Evolutionary conservation across 1,140 invertebrate genomes (phyloP), one percentile per base, ranked within the genome.

Genomic region (Sminthurinus signatus): DNA sequence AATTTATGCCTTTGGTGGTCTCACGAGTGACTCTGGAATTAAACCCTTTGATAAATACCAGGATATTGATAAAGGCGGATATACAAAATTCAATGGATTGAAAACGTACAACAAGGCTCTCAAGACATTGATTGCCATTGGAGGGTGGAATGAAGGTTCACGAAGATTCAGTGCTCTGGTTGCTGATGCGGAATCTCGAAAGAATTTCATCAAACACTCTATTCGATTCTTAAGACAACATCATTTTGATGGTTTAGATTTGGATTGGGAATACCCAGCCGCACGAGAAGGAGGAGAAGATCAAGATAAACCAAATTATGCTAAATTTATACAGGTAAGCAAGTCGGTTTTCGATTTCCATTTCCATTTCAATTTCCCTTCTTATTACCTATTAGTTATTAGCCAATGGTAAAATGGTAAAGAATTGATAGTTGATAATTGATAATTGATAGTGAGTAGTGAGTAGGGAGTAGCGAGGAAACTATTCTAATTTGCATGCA

Each of bases 71-170:
- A 90, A 94, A 86, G 91, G 92, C 75, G 91, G 91, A 50, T 96
- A 94, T 76, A 88, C 90, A n/a, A 94, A 94, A 78, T 96, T 97
- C 76, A 91, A 85, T 32, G 89, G 89, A 0, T 78, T 96, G 32
- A 97, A 96, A 78, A 88, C 88, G 0, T 93, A 93, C 78, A 97
- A 97, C 79, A 93, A 92, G 72, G 85, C 89, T 56, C 74, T 96
- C 67, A 96, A 96, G 77, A 92, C 90, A 0, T 78, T 97, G 77
- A 80, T 97, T 60, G 93, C 94, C 3, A 91, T 97, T 64, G 95
- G 95, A 14, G 94, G 95, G 0, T 97, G 94, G 93, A 96, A 95
- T 75, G 91, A 96, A 77, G 93, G 91, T 10, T 94, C 91, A 0
- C 83, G 84, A 10, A 82, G 91, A 58, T 93, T 95, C 78, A 93